Evolutionary conservation across 2,797 vertebrate genomes (phyloP).

Genomic region (Eulemur mongoz): DNA sequence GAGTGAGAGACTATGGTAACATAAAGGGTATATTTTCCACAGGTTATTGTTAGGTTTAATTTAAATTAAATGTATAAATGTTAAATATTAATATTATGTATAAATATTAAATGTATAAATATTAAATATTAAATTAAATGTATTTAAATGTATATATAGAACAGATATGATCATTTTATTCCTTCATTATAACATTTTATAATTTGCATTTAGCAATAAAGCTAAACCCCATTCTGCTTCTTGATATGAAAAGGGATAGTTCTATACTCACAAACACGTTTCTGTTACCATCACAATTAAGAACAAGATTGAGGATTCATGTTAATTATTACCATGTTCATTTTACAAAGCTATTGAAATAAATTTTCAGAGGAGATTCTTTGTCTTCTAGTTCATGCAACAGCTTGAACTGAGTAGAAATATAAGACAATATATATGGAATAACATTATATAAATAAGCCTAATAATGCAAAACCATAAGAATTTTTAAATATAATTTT

Average conservation of each 20-base stretch:
- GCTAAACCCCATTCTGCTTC: neutral
- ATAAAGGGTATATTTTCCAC: neutral
- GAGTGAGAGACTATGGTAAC: neutral
- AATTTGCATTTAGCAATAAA: constrained; percentile 24
- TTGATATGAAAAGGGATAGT: neutral
- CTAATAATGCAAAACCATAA: neutral
- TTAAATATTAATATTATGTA: too few species aligned
- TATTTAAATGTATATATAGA: neutral
- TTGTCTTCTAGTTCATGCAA: neutral
- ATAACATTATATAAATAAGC: neutral
- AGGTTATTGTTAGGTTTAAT: neutral
- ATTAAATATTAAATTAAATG: too few species aligned
- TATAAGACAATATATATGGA: neutral
- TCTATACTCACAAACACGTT: neutral
- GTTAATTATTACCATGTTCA: neutral
- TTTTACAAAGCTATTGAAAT: neutral
- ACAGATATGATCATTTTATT: neutral
- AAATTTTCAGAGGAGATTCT: neutral
- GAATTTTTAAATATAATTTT: neutral
- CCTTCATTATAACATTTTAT: neutral
- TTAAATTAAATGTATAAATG: neutral
- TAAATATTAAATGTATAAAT: too few species aligned
- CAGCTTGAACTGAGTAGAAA: neutral
- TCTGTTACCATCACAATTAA: neutral
- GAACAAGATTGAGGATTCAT: neutral